Base-by-base conservation (phyloP, 2,888 invertebrate genomes). In the Ophion costatus region DNA sequence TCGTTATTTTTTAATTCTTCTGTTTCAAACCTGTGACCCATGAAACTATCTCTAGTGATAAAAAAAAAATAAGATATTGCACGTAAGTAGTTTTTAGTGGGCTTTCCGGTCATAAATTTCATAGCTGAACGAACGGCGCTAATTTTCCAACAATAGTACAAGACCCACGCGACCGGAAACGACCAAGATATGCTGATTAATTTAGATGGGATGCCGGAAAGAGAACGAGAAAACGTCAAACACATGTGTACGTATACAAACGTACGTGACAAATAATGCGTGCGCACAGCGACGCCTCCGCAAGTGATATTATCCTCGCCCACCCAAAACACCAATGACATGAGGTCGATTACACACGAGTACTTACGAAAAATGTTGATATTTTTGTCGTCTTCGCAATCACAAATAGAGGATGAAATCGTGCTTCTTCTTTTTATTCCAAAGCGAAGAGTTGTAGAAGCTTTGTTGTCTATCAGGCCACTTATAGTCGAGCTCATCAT, bases 231-330 rank as follows among this genome's bases (percentile, higher is more conserved):
- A 22, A 17, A 7, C 2, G 69, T 24, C 17, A 29, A 29, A 24
- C 69, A 11, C 20, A 22, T 63, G 14, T 33, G 14, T 14, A 22
- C 17, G 24, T 74, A 42, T 24, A 17, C 61, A 24, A 33, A 57
- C n/a, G 22, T n/a, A 71, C 29, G 24, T 20, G 11, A n/a, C 20
- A 1, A 42, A 61, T 10, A 22, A 45, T 74, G 74, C 59, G 80
- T 75, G 59, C 75, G 59, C 75, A 71, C 80, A 66, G 14, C 20
- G 14, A 59, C 22, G 38, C 71, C 71, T 24, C 29, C 79, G 56
- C 73, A 22, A 67, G 67, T 70, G 70, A 56, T 56, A 70, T 69
- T 38, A 45, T 59, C 61, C 7, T 22, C 20, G 29, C 29, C 56
- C 56, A 2, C 38, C 42, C 70, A 29, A 70, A 10, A 57, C 4